Percentiles rank a stretch among this genome's conserved stretches.
phyloP scores from a whole-genome alignment of 1,140 invertebrate genomes.

The Eupristina koningsbergeri region DNA sequence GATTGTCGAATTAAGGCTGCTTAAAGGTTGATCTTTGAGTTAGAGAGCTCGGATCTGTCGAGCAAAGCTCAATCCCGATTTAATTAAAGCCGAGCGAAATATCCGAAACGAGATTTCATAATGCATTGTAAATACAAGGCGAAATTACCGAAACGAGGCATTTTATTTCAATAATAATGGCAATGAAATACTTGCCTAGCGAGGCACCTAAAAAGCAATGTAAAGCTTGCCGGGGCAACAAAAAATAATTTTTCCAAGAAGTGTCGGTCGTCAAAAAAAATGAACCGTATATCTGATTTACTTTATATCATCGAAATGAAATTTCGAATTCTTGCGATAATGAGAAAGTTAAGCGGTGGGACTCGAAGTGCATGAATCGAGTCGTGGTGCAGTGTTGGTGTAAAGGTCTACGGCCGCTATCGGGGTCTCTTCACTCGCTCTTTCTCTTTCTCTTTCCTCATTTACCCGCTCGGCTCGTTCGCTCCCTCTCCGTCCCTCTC shows the following conservation, averaged over 20 bases:
- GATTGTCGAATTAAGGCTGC: no score
- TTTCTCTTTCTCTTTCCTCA: constrained; percentile 9
- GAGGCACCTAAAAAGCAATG: not conserved
- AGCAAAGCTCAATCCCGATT: no score
- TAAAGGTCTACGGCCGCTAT: constrained; percentile 65
- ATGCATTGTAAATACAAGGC: no score
- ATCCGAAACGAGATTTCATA: no score
- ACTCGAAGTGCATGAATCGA: not conserved
- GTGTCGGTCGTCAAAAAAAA: not conserved
- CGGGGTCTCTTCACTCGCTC: constrained; percentile 53
- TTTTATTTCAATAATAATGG: no score
- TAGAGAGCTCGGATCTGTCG: no score
- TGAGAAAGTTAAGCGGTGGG: not conserved
- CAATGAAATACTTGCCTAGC: no score
- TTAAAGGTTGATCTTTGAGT: no score
- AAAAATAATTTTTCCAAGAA: constrained; percentile 1
- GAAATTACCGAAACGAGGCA: no score
- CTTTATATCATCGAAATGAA: constrained; percentile 1
- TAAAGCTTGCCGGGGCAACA: not conserved
- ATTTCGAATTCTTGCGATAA: constrained; percentile 13
- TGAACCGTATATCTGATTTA: not conserved
- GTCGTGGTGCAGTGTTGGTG: not conserved
- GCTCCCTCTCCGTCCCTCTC: constrained; percentile 39
- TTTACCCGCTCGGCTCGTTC: not conserved
- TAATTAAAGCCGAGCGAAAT: no score